Percentiles rank a stretch among this genome's conserved stretches.
These are phyloP conservation scores for Eupristina koningsbergeri DNA, from an alignment of 1,140 invertebrate genomes.

Conservation along the genomic window DNA sequence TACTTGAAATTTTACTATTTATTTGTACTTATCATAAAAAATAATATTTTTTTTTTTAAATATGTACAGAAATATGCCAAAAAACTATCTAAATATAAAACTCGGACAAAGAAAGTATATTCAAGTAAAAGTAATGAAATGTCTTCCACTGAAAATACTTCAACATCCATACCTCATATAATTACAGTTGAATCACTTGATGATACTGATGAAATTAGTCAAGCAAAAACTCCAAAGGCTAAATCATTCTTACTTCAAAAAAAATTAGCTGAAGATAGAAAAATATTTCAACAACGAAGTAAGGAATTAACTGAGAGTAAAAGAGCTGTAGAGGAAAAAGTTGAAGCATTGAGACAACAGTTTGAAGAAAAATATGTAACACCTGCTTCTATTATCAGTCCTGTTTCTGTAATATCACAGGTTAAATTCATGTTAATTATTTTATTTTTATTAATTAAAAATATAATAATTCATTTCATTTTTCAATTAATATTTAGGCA, in stretches of 20 bases:
- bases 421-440: conserved; percentile 49
- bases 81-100: conserved; percentile 69
- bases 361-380: conserved; percentile 67
- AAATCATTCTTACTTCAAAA: conserved; percentile 69
- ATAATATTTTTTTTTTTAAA: conserved; percentile 37
- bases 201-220: conserved; percentile 63
- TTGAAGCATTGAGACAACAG: conserved; percentile 69
- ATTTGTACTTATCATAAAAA: background rate
- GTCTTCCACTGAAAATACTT: conserved; percentile 58
- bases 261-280: conserved; percentile 70
- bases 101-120: conserved; percentile 64
- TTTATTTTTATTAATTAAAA: conserved; percentile 10
- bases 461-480: conserved; percentile 22
- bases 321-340: conserved; percentile 69
- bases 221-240: conserved; percentile 68
- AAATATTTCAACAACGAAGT: conserved; percentile 68
- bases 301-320: conserved; percentile 69
- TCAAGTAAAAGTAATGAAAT: conserved; percentile 59
- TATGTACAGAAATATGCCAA: conserved; percentile 67
- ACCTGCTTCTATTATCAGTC: conserved; percentile 56
- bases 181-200: conserved; percentile 50
- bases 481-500: conserved; percentile 56
- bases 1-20: conserved; percentile 14
- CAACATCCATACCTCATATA: conserved; percentile 54
- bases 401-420: conserved; percentile 59